Base-by-base conservation (phyloP, 2,797 vertebrate species). In the Paguma larvata region DNA sequence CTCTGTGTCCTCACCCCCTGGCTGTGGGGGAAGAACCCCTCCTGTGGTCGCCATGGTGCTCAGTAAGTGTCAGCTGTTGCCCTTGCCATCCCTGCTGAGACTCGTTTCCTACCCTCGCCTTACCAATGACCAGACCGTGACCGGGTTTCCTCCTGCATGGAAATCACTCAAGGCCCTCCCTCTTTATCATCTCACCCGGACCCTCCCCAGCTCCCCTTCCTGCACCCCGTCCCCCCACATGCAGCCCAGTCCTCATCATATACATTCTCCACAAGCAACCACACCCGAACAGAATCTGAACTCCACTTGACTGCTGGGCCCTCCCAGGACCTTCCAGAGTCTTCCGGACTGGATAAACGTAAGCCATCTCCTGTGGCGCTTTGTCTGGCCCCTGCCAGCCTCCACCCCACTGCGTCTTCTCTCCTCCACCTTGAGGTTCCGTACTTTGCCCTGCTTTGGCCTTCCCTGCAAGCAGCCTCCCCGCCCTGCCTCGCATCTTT, bases 401-500 rank as follows among this genome's bases (percentile, higher is more conserved):
- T 65, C 25, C 32, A 51, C 7, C 16, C 32, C 13, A 0, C 3
- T 25, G 15, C 27, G 2, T 12, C 32, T 53, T 21, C 19, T 30
- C n/a, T 23, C 10, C 1, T 51, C 73, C 16, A 4, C 27, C 3
- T 4, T 6, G 38, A 8, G 21, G 77, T 59, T 79, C 65, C 27
- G 5, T 32, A 18, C 46, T 77, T 6, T 30, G 89, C 62, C 7
- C 34, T 25, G 21, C 41, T 25, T 10, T 15, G 11, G 1, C 48
- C 44, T 63, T 84, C 51, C 77, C 41, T 34, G 21, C 3, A 41
- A 46, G 5, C 23, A 5, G 18, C 30, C 3, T 14, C 30, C 13
- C 18, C 6, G 9, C 0, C 23, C 7, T 0, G 0, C 13, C 38
- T 72, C n/a, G 21, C 7, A 21, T 10, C 8, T 38, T 79, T 59